Conservation (phyloP, 2,797 vertebrate genomes). For the Tenualosa ilisha region DNA sequence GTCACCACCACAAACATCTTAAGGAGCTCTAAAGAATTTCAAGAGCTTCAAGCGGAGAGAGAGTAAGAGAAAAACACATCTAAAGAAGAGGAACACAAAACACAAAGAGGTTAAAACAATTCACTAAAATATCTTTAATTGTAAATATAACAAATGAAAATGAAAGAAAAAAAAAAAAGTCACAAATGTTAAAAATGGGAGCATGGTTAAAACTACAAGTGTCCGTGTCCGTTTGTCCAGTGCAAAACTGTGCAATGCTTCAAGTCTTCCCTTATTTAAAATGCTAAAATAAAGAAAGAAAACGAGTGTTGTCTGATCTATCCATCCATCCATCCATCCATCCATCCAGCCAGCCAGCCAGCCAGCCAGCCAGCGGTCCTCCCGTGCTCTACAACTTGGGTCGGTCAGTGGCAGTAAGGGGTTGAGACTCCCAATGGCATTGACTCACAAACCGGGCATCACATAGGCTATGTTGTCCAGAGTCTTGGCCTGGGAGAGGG, state of each 20-base stretch:
- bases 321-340: not conserved
- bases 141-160: constrained; percentile 45
- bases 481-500: constrained; percentile 81
- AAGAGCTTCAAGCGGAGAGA: not conserved
- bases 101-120: constrained; percentile 41
- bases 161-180: constrained; percentile 52
- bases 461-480: constrained; percentile 94
- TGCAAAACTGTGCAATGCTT: constrained; percentile 50
- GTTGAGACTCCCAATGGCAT: constrained; percentile 20
- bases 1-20: not conserved
- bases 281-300: constrained; percentile 31
- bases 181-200: constrained; percentile 50
- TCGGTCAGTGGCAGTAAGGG: not conserved
- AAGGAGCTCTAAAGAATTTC: not conserved
- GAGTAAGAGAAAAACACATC: not conserved
- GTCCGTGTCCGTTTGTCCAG: constrained; percentile 44
- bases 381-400: not conserved
- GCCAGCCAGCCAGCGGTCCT: no score
- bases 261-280: constrained; percentile 41
- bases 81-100: not conserved
- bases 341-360: not conserved
- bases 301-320: constrained; percentile 29
- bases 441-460: constrained; percentile 92
- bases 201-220: constrained; percentile 45
- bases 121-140: constrained; percentile 59